phyloP scores from a whole-genome alignment of 2,113 vertebrate species.

The Brachyhypopomus occidentalis region DNA sequence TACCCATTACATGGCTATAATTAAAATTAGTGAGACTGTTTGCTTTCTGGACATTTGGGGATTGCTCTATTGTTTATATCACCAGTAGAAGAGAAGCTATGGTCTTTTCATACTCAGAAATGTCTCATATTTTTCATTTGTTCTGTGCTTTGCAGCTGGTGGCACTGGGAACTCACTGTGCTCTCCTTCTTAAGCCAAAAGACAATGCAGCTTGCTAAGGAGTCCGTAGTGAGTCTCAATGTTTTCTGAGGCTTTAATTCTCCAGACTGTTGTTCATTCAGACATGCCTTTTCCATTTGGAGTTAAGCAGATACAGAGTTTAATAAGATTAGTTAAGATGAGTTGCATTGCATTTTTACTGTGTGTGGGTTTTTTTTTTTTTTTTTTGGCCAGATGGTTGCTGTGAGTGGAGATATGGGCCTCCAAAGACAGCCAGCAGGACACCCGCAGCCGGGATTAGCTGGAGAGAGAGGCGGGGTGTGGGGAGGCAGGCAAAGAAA shows the following conservation, averaged over 20 bases:
- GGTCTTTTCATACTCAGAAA: too few relatives aligned
- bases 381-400: conserved; percentile 49
- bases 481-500: conserved; percentile 16
- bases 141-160: neutral
- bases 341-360: conserved; percentile 17
- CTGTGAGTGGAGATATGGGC: conserved; percentile 38
- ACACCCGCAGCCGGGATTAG: conserved; percentile 45
- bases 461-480: conserved; percentile 4
- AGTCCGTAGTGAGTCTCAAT: neutral
- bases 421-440: conserved; percentile 37
- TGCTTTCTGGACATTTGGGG: neutral
- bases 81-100: neutral
- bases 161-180: neutral
- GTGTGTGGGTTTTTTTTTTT: conserved; percentile 14
- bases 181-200: neutral
- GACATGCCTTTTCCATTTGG: conserved; percentile 18
- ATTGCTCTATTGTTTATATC: neutral
- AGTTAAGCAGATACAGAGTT: conserved; percentile 33
- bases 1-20: neutral
- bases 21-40: neutral
- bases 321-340: conserved; percentile 31
- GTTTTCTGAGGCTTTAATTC: neutral
- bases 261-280: neutral
- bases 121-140: neutral
- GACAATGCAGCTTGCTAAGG: neutral